Evolutionary conservation across 2,797 vertebrate genomes (phyloP).

Genomic region (Anguilla pacifica): DNA sequence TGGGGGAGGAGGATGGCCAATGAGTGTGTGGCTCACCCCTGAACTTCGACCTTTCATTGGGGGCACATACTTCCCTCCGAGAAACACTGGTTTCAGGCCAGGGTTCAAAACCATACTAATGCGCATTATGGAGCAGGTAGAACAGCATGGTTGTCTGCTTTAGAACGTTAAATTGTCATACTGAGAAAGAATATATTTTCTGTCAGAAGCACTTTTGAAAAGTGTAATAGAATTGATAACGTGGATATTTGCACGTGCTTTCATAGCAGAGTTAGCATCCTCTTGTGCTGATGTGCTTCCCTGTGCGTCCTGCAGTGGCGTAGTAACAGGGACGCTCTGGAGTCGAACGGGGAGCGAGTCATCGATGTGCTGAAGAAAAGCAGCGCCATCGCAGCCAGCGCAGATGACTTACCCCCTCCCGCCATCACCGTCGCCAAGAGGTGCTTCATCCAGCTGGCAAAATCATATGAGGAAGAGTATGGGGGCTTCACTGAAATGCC

Average conservation of each 20-base stretch:
- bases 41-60: constrained; percentile 87
- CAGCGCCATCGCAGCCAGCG: constrained; percentile 67
- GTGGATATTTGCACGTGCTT: neutral
- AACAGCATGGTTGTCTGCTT: neutral
- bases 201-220: neutral
- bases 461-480: constrained; percentile 87
- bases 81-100: constrained; percentile 76
- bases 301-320: constrained; percentile 76
- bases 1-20: constrained; percentile 93
- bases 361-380: constrained; percentile 76
- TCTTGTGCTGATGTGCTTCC: neutral
- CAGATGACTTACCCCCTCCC: constrained; percentile 72
- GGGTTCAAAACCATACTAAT: constrained; percentile 86
- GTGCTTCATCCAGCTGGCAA: constrained; percentile 86
- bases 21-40: constrained; percentile 95
- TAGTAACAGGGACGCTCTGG: constrained; percentile 76
- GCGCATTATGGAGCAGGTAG: constrained; percentile 84
- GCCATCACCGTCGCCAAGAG: constrained; percentile 75
- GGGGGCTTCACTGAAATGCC: constrained; percentile 86
- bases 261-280: constrained; percentile 8
- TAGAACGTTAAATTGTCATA: neutral
- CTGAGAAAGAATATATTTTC: neutral
- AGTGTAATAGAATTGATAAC: constrained; percentile 1
- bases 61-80: constrained; percentile 90
- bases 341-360: constrained; percentile 82